These are phyloP conservation scores for Dryomyza anilis DNA, from an alignment of 2,888 invertebrate species.

Conservation along the genomic window DNA sequence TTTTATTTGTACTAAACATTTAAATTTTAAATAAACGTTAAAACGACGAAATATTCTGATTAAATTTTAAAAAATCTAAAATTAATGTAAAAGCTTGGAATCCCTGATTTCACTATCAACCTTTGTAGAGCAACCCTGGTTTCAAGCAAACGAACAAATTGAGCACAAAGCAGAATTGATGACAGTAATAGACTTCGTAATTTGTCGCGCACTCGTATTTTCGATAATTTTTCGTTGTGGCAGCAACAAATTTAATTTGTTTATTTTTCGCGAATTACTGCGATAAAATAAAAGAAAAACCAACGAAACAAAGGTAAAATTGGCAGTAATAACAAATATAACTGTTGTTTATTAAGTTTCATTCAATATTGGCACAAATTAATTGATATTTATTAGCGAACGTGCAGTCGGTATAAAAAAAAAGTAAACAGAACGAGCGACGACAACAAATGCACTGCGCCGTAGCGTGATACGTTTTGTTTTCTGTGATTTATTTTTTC, in stretches of 20 bases:
- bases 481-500: background rate
- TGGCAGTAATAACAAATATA: background rate
- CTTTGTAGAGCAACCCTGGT: background rate
- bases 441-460: background rate
- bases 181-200: background rate
- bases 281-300: background rate
- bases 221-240: background rate
- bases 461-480: constrained; percentile 12
- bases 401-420: background rate
- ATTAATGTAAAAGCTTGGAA: no score
- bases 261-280: background rate
- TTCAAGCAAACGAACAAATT: background rate
- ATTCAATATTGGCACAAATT: constrained; percentile 10
- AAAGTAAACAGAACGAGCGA: constrained; percentile 6
- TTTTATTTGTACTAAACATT: no score
- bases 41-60: background rate
- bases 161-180: background rate
- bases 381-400: background rate
- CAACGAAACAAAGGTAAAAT: background rate
- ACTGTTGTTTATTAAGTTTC: background rate
- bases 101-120: background rate
- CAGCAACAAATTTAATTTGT: background rate
- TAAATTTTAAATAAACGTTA: no score
- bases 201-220: background rate
- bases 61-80: background rate